Conservation (phyloP, 1,140 invertebrate species). For the Choristoneura fumiferana region DNA sequence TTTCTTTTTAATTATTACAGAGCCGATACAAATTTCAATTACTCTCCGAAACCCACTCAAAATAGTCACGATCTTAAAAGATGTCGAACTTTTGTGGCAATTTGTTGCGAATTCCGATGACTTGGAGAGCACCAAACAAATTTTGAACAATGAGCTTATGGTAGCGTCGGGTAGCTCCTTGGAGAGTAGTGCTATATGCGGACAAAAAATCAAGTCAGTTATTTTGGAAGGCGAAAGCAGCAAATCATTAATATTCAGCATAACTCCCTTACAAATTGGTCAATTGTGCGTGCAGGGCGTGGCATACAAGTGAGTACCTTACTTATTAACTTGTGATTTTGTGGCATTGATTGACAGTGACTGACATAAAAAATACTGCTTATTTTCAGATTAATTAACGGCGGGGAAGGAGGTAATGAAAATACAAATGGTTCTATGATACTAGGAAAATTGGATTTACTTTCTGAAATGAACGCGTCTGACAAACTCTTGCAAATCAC, state of each 20-base stretch:
- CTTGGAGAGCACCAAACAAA: slow-evolving; percentile 39
- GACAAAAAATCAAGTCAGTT: slow-evolving; percentile 62
- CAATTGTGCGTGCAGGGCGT: slow-evolving; percentile 59
- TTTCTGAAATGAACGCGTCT: slow-evolving; percentile 67
- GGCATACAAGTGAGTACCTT: slow-evolving; percentile 66
- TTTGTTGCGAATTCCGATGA: slow-evolving; percentile 78
- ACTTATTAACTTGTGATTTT: neutral
- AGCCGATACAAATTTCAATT: slow-evolving; percentile 89
- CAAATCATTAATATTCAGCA: slow-evolving; percentile 54
- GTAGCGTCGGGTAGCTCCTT: slow-evolving; percentile 54
- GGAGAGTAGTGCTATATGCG: slow-evolving; percentile 62
- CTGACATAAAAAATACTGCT: neutral
- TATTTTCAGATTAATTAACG: slow-evolving; percentile 52
- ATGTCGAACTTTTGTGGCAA: slow-evolving; percentile 90
- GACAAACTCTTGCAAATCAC: slow-evolving; percentile 83
- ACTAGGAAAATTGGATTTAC: slow-evolving; percentile 82
- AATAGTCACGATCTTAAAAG: slow-evolving; percentile 84
- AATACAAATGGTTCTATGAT: slow-evolving; percentile 69
- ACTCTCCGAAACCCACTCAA: slow-evolving; percentile 89
- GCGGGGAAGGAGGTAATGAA: slow-evolving; percentile 61
- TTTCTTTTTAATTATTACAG: slow-evolving; percentile 74
- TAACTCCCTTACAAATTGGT: slow-evolving; percentile 67
- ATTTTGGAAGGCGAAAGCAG: slow-evolving; percentile 61
- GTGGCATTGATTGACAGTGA: neutral
- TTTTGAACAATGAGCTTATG: slow-evolving; percentile 58